These are phyloP conservation scores for Mesocricetus auratus DNA, from an alignment of 2,113 vertebrate species.

Conservation along the genomic window DNA sequence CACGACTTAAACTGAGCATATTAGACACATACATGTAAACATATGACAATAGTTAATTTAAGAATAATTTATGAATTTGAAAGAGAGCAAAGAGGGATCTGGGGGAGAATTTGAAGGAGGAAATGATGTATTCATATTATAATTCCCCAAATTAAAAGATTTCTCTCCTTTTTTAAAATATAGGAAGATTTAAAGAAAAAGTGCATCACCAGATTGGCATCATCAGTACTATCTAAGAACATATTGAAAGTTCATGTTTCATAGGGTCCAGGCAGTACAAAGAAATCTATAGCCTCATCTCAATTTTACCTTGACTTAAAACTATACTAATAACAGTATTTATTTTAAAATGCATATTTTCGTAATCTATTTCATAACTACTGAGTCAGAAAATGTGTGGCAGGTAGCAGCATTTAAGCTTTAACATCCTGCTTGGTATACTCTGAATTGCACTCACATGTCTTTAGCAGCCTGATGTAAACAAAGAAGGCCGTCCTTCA, in stretches of 20 bases:
- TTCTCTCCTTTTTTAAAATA: neutral
- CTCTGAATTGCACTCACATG: neutral
- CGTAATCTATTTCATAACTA: neutral
- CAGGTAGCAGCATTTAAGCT: neutral
- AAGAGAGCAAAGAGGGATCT: too few species aligned
- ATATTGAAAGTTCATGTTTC: neutral
- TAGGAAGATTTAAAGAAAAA: neutral
- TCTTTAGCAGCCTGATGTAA: neutral
- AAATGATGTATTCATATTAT: neutral
- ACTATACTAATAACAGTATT: neutral
- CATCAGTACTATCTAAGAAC: neutral
- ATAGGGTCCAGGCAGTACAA: neutral
- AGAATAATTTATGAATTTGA: too few species aligned
- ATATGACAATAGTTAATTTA: too few species aligned
- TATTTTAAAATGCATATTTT: neutral
- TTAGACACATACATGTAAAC: neutral
- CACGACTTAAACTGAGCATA: neutral
- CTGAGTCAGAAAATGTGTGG: neutral
- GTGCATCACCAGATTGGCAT: neutral
- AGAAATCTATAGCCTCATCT: neutral
- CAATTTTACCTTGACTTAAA: neutral
- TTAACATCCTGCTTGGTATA: neutral
- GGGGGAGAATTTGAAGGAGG: too few species aligned
- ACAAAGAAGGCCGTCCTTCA: fast-evolving
- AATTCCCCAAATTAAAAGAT: neutral